Conservation (phyloP, 2,797 vertebrate genomes). For the Tolypeutes matacus region DNA sequence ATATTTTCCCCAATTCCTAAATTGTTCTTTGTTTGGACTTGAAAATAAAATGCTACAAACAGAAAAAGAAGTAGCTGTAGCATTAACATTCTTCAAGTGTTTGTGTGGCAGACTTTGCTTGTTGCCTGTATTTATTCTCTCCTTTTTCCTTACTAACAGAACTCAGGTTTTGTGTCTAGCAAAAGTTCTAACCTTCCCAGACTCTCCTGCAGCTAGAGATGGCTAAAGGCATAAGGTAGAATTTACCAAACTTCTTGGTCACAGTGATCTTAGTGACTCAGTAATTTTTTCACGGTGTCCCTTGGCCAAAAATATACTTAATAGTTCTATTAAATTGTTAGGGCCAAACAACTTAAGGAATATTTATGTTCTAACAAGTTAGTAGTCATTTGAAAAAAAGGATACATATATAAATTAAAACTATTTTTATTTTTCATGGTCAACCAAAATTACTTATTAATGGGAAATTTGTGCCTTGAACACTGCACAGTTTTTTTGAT, state of each 20-base stretch:
- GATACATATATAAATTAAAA: not conserved
- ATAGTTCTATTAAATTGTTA: not conserved
- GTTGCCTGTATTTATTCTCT: not conserved
- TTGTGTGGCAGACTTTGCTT: not conserved
- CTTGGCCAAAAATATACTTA: not conserved
- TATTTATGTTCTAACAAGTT: not conserved
- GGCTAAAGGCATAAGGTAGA: not conserved
- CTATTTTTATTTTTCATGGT: not conserved
- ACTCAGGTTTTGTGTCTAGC: not conserved
- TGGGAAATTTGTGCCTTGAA: not conserved
- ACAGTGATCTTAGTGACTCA: not conserved
- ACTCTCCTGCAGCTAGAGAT: not conserved
- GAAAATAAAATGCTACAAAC: not conserved
- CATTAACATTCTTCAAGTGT: not conserved
- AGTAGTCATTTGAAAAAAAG: not conserved
- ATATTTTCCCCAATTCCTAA: not conserved
- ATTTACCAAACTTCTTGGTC: not conserved
- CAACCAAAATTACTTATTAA: not conserved
- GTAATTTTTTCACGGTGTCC: not conserved
- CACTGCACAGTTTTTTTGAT: not conserved
- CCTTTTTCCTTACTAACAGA: not conserved
- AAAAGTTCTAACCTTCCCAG: not conserved
- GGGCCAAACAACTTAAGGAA: not conserved
- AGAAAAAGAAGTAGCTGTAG: not conserved
- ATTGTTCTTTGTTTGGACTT: slow-evolving; percentile 5